These are phyloP conservation scores for Aphrophora alni DNA, from an alignment of 2,888 invertebrate species.

Conservation along the genomic window DNA sequence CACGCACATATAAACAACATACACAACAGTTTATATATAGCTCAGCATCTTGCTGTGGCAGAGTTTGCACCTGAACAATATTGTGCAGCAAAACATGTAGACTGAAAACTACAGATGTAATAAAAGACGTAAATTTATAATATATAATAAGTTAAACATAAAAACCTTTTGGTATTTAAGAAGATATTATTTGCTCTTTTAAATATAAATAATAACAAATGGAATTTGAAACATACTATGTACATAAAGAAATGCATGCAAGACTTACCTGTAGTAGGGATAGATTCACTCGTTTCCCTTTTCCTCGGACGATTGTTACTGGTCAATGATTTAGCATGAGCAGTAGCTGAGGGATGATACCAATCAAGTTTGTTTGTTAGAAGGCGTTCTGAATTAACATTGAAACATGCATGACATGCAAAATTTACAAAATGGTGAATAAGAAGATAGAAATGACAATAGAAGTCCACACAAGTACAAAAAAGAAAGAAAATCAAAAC, in stretches of 20 bases:
- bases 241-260: not conserved
- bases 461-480: not conserved
- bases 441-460: constrained; percentile 4
- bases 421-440: not conserved
- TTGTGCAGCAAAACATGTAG: no score
- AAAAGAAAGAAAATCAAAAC: not conserved
- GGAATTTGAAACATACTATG: no score
- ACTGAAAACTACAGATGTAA: no score
- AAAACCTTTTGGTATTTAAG: no score
- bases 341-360: constrained; percentile 29
- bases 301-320: constrained; percentile 10
- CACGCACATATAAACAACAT: no score
- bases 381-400: not conserved
- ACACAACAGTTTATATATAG: no score
- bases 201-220: no score
- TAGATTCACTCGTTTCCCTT: constrained; percentile 27
- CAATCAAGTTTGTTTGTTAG: constrained; percentile 30
- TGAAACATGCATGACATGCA: constrained; percentile 14
- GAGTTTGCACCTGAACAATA: no score
- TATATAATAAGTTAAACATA: no score
- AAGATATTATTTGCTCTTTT: no score
- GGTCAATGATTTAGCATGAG: constrained; percentile 26
- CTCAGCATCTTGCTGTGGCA: no score
- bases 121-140: no score
- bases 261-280: constrained; percentile 27